Evolutionary conservation across 2,797 vertebrate genomes (phyloP), one percentile per base, ranked within the genome.

Genomic region (Aphelocoma californica): DNA sequence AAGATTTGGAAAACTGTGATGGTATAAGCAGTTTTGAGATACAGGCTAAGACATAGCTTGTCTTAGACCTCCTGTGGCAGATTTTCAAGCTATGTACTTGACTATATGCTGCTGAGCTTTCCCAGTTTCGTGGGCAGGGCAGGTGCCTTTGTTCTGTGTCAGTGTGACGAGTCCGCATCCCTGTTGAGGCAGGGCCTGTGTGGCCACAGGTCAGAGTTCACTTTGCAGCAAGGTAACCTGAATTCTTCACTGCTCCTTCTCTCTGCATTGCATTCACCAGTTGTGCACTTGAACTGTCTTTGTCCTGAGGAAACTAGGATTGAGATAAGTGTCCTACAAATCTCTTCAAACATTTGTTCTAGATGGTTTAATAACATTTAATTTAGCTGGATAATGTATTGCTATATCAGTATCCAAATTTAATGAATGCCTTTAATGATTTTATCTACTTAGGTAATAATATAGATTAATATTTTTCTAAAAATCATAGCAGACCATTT

Each of bases 341-440:
- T 77, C 36, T 81, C 74, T 78, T 90, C 65, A 90, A 92, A 88
- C 51, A 34, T 83, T 92, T 71, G 32, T 77, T 83, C 66, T 86
- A 50, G 87, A 29, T 73, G 28, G 26, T 66, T 88, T 92, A 71
- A 77, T 86, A 86, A 53, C 14, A 13, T 73, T 73, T 94, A 70
- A 94, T 92, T 85, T 78, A 85, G 64, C 42, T 71, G 53, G 42
- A 45, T 84, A 57, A 61, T 71, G 14, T 88, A 82, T 86, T 92
- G 82, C 90, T 82, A 0, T 81, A 79, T 79, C 87, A 72, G 65
- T 88, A 92, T 38, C 32, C 53, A 71, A 53, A 84, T 93, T 86
- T 66, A 95, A 96, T 95, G 81, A 92, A 80, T 40, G 81, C 32
- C 19, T 93, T 77, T 62, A 93, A 88, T 60, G 66, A 83, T 85